Evolutionary conservation across 2,797 vertebrate genomes (phyloP).

Genomic region (Phoeniculus purpureus): DNA sequence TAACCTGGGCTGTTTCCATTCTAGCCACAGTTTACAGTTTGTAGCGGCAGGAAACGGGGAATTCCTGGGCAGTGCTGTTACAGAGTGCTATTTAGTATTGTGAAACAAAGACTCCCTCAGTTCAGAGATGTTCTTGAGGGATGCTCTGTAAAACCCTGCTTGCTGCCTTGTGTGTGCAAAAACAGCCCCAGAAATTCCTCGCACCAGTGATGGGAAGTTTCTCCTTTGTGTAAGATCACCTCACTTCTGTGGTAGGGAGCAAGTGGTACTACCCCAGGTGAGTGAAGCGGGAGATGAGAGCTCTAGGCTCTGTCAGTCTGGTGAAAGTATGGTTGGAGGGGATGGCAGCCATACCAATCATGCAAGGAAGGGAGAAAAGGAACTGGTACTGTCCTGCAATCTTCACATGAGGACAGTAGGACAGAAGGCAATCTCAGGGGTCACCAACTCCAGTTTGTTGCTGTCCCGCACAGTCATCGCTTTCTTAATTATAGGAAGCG

Average conservation of each 20-base stretch:
- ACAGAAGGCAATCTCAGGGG: not conserved
- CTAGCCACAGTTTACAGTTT: not conserved
- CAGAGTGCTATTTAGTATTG: accelerated
- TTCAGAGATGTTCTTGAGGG: not conserved
- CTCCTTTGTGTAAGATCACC: not conserved
- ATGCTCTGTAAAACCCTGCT: not conserved
- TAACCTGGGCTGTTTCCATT: not conserved
- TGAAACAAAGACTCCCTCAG: not conserved
- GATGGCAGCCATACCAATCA: accelerated
- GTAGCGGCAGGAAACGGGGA: not conserved
- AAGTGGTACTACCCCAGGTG: not conserved
- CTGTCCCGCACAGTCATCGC: not conserved
- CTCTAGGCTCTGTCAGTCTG: not conserved
- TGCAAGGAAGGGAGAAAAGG: not conserved
- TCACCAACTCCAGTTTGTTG: not conserved
- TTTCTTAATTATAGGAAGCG: not conserved
- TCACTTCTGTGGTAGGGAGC: not conserved
- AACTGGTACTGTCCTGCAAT: not conserved
- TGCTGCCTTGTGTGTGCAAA: not conserved
- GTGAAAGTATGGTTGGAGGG: not conserved
- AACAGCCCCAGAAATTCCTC: not conserved
- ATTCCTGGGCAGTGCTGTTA: not conserved
- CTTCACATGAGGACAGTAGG: not conserved
- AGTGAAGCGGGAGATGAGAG: not conserved
- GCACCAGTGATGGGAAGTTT: not conserved